A percentile compares a stretch with the other conserved stretches of the same genome.
Evolutionary conservation across 2,888 invertebrate species (phyloP).

Genomic region (Pherbina coryleti): DNA sequence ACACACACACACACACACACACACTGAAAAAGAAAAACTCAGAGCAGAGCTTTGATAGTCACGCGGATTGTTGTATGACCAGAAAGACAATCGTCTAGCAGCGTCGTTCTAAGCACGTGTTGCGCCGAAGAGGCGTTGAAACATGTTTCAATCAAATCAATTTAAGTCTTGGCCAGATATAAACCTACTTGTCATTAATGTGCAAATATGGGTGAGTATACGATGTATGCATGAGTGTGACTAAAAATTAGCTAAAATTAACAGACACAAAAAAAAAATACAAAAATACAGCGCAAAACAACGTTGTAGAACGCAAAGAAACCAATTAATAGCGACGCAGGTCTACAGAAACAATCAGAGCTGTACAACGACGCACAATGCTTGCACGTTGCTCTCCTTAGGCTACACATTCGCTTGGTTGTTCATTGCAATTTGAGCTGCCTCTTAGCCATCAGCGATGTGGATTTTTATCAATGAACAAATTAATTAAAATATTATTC

Average conservation of each 20-base stretch:
- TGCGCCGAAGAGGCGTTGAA: slow-evolving; percentile 45
- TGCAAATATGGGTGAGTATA: background rate
- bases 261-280: no score
- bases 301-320: no score
- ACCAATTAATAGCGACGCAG: no score
- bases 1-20: slow-evolving; percentile 17
- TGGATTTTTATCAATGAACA: no score
- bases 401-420: no score
- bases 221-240: background rate
- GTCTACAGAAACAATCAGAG: no score
- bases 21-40: background rate
- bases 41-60: slow-evolving; percentile 56
- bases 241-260: background rate
- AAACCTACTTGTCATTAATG: slow-evolving; percentile 22
- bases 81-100: slow-evolving; percentile 65
- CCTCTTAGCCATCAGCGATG: no score
- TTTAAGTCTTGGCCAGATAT: slow-evolving; percentile 3
- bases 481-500: no score
- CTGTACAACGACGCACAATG: no score
- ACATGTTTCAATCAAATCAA: background rate
- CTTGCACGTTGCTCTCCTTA: no score
- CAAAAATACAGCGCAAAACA: no score
- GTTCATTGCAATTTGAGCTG: no score
- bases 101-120: slow-evolving; percentile 67
- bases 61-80: slow-evolving; percentile 70